Evolutionary conservation across 2,888 invertebrate species (phyloP).

Genomic region (Dynastes maya): DNA sequence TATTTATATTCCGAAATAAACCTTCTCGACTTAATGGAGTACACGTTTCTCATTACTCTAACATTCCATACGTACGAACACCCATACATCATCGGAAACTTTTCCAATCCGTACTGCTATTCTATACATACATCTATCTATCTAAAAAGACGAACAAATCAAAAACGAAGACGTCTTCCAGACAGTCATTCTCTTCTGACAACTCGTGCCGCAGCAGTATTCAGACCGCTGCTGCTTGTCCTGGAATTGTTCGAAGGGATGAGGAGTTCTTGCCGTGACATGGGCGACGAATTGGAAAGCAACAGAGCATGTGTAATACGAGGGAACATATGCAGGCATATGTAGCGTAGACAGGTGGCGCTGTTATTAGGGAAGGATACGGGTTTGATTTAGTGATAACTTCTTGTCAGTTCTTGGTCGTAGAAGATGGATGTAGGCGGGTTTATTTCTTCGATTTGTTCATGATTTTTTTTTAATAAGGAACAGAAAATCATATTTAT

Average conservation of each 20-base stretch:
- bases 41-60: too few species aligned
- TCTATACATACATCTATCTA: neutral
- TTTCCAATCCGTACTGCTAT: constrained; percentile 1
- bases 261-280: neutral
- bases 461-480: neutral
- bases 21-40: too few species aligned
- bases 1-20: too few species aligned
- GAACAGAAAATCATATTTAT: neutral
- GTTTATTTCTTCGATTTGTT: neutral
- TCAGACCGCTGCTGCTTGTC: neutral
- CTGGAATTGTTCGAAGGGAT: constrained; percentile 13
- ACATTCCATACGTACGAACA: too few species aligned
- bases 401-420: neutral
- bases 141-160: neutral
- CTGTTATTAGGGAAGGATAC: neutral
- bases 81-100: neutral
- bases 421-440: neutral
- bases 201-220: neutral
- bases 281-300: constrained; percentile 5
- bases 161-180: neutral
- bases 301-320: constrained; percentile 11
- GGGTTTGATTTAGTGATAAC: too few species aligned
- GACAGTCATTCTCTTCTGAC: neutral
- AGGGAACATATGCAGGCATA: neutral
- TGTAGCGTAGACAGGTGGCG: neutral